phyloP scores from a whole-genome alignment of 2,888 invertebrate species.

The Aspidiotus rigidus region DNA sequence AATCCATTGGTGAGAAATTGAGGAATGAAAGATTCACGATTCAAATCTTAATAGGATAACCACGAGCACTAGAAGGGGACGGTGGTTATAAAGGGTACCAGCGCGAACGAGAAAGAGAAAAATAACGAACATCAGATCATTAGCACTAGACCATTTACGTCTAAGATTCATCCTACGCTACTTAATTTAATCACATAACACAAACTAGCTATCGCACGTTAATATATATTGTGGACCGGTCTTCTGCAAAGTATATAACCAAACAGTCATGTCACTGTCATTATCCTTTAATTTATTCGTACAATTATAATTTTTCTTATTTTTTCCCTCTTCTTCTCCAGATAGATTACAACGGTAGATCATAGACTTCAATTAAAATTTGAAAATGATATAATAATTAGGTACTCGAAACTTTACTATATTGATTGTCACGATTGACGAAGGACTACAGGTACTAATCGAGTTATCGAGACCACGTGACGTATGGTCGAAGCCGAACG shows the following conservation, averaged over 20 bases:
- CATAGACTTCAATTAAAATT: too few relatives aligned
- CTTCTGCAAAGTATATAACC: slow-evolving; percentile 7
- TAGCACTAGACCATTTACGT: slow-evolving; percentile 33
- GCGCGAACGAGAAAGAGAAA: not conserved
- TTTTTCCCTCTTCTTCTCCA: not conserved
- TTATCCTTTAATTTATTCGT: slow-evolving; percentile 33
- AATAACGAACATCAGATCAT: slow-evolving; percentile 30
- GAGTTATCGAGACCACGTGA: too few relatives aligned
- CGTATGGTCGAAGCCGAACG: too few relatives aligned
- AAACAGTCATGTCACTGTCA: slow-evolving; percentile 15
- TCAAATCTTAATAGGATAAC: slow-evolving; percentile 32
- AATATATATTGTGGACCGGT: slow-evolving; percentile 27
- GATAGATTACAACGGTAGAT: not conserved
- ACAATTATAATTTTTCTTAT: slow-evolving; percentile 24
- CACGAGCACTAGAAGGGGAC: slow-evolving; percentile 1
- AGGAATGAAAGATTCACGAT: slow-evolving; percentile 29
- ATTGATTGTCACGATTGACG: too few relatives aligned
- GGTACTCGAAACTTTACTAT: too few relatives aligned
- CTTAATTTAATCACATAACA: slow-evolving; percentile 31
- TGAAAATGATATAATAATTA: too few relatives aligned
- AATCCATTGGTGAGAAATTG: slow-evolving; percentile 32
- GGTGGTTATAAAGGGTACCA: not conserved
- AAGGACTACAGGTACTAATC: too few relatives aligned
- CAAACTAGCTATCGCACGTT: slow-evolving; percentile 10
- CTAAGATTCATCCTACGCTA: slow-evolving; percentile 32